These are phyloP conservation scores for Xanthorhoe spadicearia DNA, from an alignment of 2,888 invertebrate genomes.

Conservation along the genomic window DNA sequence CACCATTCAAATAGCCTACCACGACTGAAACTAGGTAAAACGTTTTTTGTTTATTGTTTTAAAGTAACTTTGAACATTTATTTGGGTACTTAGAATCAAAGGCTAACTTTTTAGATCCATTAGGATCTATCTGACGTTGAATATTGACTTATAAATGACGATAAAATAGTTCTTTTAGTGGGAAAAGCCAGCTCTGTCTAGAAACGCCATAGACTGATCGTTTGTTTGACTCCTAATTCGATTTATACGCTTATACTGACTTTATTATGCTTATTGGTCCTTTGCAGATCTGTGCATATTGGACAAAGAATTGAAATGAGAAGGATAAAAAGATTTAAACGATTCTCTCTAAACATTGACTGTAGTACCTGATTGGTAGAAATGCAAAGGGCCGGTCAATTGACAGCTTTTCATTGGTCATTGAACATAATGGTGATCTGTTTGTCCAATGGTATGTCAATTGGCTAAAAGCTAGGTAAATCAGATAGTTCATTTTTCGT, in stretches of 20 bases:
- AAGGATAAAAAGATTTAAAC: background rate
- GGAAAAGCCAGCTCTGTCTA: slow-evolving; percentile 19
- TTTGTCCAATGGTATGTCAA: background rate
- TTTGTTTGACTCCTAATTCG: slow-evolving; percentile 33
- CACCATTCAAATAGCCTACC: background rate
- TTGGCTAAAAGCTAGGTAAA: slow-evolving; percentile 3
- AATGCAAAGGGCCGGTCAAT: background rate
- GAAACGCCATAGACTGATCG: slow-evolving; percentile 32
- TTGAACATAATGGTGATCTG: background rate
- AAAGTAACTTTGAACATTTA: too few species aligned
- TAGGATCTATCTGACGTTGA: background rate
- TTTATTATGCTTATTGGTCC: slow-evolving; percentile 9
- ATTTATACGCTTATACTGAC: slow-evolving; percentile 33
- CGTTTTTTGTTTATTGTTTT: too few species aligned
- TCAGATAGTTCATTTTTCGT: slow-evolving; percentile 27
- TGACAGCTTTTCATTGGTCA: slow-evolving; percentile 5
- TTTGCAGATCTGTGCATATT: slow-evolving; percentile 1
- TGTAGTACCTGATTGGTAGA: background rate
- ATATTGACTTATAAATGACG: background rate
- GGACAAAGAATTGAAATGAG: background rate
- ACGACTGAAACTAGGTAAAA: background rate
- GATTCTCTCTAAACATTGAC: background rate
- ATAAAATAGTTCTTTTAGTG: slow-evolving; percentile 15
- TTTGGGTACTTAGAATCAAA: too few species aligned
- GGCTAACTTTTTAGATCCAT: too few species aligned